Percentiles rank a stretch among this genome's conserved stretches.
Evolutionary conservation across 2,113 vertebrate genomes (phyloP).

Genomic region (Pluvianellus socialis): DNA sequence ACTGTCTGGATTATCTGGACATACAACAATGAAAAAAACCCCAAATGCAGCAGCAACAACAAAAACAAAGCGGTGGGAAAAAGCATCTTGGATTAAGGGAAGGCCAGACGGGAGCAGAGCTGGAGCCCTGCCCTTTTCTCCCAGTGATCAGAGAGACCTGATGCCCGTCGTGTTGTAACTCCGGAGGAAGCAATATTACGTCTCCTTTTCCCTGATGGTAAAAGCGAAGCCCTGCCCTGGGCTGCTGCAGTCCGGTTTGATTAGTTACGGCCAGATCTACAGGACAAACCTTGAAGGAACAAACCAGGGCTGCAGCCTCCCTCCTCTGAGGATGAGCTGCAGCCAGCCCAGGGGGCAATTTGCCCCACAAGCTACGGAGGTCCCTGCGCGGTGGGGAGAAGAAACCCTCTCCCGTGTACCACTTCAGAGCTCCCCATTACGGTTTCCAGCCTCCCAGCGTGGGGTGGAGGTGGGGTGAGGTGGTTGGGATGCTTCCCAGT

Average conservation of each 20-base stretch:
- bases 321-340: background rate
- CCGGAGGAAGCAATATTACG: rapidly evolving
- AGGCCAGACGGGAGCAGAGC: background rate
- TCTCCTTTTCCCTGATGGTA: background rate
- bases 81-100: background rate
- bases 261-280: background rate
- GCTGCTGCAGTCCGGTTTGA: background rate
- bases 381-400: background rate
- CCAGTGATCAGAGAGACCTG: rapidly evolving
- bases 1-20: background rate
- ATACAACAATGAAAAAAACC: background rate
- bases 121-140: background rate
- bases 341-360: background rate
- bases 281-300: background rate
- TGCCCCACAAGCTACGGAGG: rapidly evolving
- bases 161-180: background rate
- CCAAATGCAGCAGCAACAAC: background rate
- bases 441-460: background rate
- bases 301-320: background rate
- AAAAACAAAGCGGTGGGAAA: background rate
- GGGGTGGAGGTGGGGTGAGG: background rate
- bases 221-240: background rate
- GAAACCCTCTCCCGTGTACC: rapidly evolving
- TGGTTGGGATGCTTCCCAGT: background rate
- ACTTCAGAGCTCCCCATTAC: background rate